Evolutionary conservation across 2,888 invertebrate species (phyloP).

Genomic region (Nowickia ferox): DNA sequence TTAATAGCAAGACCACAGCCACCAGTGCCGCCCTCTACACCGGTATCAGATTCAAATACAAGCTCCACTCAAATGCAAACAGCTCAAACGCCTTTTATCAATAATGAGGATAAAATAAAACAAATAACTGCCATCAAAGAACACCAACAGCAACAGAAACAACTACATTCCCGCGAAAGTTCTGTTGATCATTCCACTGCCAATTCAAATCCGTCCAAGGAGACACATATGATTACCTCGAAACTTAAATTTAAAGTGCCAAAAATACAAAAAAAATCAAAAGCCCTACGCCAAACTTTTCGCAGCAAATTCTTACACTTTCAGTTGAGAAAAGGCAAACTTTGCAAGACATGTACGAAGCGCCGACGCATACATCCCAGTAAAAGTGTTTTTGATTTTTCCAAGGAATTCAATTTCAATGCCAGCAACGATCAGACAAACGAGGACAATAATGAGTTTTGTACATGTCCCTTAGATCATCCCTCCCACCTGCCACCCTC

Average conservation of each 20-base stretch:
- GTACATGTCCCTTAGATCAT: slow-evolving; percentile 77
- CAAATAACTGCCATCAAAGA: slow-evolving; percentile 66
- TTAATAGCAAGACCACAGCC: slow-evolving; percentile 61
- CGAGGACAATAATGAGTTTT: slow-evolving; percentile 77
- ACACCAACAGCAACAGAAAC: slow-evolving; percentile 69
- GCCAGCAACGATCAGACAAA: slow-evolving; percentile 66
- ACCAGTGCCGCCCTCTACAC: slow-evolving; percentile 60
- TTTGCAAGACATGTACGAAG: slow-evolving; percentile 82
- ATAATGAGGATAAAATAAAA: slow-evolving; percentile 30
- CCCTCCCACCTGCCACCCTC: slow-evolving; percentile 50
- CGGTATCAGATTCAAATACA: slow-evolving; percentile 44
- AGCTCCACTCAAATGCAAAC: slow-evolving; percentile 1
- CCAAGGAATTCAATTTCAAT: slow-evolving; percentile 79
- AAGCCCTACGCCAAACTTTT: slow-evolving; percentile 82
- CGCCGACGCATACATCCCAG: slow-evolving; percentile 81
- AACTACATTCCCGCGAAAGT: slow-evolving; percentile 44
- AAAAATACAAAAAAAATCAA: slow-evolving; percentile 81
- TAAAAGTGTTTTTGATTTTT: slow-evolving; percentile 81
- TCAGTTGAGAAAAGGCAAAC: slow-evolving; percentile 78
- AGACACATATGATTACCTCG: slow-evolving; percentile 70
- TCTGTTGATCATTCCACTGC: slow-evolving; percentile 51
- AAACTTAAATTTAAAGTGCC: slow-evolving; percentile 81
- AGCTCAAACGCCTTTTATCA: neutral
- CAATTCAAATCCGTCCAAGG: slow-evolving; percentile 77
- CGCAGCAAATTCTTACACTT: slow-evolving; percentile 81